A percentile compares a stretch with the other conserved stretches of the same genome.
Conservation (phyloP, 2,888 invertebrate species). For the Tolmerus cingulatus region DNA sequence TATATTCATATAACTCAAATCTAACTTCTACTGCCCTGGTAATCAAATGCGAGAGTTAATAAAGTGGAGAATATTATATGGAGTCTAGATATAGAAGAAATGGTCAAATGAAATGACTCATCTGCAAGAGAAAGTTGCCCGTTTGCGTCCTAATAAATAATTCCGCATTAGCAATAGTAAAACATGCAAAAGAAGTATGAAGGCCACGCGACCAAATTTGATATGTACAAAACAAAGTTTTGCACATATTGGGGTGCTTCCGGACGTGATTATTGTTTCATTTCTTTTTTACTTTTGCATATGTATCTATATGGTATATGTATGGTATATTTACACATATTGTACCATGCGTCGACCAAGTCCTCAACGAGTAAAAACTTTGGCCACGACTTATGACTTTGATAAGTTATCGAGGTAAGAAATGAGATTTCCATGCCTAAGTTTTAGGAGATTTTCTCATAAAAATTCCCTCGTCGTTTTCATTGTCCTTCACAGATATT, state of each 20-base stretch:
- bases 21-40: neutral
- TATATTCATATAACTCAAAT: neutral
- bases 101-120: neutral
- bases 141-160: neutral
- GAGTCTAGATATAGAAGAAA: neutral
- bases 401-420: neutral
- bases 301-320: too few relatives aligned
- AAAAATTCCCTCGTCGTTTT: slow-evolving; percentile 23
- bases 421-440: slow-evolving; percentile 24
- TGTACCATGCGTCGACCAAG: neutral
- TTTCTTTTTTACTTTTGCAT: neutral
- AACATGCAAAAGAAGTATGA: neutral
- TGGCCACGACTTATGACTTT: slow-evolving; percentile 5
- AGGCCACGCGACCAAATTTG: neutral
- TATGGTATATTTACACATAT: too few relatives aligned
- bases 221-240: neutral
- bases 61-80: neutral
- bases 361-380: neutral
- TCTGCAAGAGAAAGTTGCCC: neutral
- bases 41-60: neutral
- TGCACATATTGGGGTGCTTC: neutral
- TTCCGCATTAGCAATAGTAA: neutral
- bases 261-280: neutral
- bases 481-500: neutral
- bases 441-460: slow-evolving; percentile 15